These are phyloP conservation scores for Chalcosyrphus nemorum DNA, from an alignment of 2,888 invertebrate species.

Conservation along the genomic window DNA sequence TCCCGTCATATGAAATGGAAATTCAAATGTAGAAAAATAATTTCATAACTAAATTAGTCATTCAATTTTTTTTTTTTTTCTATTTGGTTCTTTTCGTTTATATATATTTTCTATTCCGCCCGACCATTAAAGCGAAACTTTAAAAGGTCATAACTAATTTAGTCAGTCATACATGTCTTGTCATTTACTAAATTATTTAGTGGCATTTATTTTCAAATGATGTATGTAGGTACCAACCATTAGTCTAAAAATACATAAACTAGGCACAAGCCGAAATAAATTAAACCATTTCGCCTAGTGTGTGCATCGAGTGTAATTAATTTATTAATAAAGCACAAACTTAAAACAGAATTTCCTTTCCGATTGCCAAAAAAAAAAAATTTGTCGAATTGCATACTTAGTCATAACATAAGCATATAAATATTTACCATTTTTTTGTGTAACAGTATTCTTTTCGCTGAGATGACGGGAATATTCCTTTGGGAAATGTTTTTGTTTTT, in stretches of 20 bases:
- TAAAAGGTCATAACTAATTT: constrained; percentile 59
- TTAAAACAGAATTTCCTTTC: constrained; percentile 19
- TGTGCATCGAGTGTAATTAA: constrained; percentile 45
- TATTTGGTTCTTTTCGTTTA: neutral
- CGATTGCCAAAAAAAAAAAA: constrained; percentile 45
- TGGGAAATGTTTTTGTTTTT: neutral
- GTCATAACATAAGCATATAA: neutral
- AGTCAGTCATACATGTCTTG: constrained; percentile 32
- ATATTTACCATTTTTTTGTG: constrained; percentile 63
- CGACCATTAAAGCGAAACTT: constrained; percentile 11
- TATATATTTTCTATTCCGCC: neutral
- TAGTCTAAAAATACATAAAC: constrained; percentile 55
- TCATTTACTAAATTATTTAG: constrained; percentile 63
- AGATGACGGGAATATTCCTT: constrained; percentile 60
- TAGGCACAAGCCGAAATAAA: constrained; percentile 40
- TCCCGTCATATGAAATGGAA: constrained; percentile 46
- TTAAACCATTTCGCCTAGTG: constrained; percentile 31
- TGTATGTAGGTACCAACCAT: neutral
- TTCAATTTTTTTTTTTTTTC: too few species aligned
- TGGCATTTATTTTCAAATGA: constrained; percentile 39
- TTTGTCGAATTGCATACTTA: neutral
- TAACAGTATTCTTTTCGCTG: constrained; percentile 51
- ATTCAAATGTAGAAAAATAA: constrained; percentile 31
- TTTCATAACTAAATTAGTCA: constrained; percentile 57
- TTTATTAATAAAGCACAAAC: constrained; percentile 58